These are phyloP conservation scores for Okapia johnstoni DNA, from an alignment of 2,113 vertebrate genomes.

Conservation along the genomic window DNA sequence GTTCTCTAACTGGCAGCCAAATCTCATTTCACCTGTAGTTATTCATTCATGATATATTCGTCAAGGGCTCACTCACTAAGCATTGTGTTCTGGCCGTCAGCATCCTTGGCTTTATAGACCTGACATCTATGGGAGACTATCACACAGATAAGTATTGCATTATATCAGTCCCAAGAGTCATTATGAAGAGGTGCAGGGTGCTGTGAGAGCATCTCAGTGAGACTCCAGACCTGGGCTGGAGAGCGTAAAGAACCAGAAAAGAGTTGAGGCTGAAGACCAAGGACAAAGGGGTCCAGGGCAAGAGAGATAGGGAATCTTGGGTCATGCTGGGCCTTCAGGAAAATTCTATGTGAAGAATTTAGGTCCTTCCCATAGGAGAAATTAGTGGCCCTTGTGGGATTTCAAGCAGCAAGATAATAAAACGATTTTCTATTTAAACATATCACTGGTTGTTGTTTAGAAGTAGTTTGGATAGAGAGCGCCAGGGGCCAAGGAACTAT, in stretches of 20 bases:
- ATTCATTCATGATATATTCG: neutral
- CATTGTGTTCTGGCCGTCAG: rapidly evolving
- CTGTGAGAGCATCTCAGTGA: neutral
- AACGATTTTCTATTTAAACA: neutral
- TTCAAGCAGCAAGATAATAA: neutral
- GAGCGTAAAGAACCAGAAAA: neutral
- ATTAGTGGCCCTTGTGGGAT: neutral
- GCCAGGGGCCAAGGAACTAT: neutral
- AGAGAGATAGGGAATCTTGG: rapidly evolving
- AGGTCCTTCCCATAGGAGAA: neutral
- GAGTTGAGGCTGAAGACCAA: neutral
- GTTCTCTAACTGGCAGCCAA: neutral
- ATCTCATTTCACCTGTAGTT: neutral
- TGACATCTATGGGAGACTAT: neutral
- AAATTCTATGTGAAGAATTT: neutral
- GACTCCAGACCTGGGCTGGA: neutral
- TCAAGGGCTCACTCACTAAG: neutral
- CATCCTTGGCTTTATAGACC: neutral
- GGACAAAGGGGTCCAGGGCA: too few relatives aligned
- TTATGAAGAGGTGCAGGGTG: neutral
- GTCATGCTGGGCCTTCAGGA: neutral
- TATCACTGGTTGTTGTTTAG: neutral
- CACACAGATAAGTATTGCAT: neutral
- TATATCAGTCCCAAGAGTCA: neutral
- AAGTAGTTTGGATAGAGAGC: neutral